These are phyloP conservation scores for Caenorhabditis doughertyi DNA, from an alignment of 2,888 invertebrate species.

Conservation along the genomic window DNA sequence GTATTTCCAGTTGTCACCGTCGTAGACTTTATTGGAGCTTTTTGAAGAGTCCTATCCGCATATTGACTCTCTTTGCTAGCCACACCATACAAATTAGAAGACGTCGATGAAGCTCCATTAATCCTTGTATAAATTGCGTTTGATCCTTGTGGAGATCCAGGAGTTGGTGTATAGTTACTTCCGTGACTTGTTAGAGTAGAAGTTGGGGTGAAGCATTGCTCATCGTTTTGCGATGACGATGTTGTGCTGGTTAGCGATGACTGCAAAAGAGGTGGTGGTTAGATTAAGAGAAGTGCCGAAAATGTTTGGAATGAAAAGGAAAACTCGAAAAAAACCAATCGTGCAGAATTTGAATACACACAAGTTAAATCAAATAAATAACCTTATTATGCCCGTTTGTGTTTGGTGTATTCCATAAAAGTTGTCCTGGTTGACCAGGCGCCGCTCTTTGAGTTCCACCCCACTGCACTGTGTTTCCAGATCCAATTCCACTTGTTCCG, in stretches of 20 bases:
- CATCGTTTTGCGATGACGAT: slow-evolving; percentile 73
- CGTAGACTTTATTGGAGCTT: slow-evolving; percentile 63
- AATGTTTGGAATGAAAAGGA: slow-evolving; percentile 3
- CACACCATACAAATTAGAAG: slow-evolving; percentile 66
- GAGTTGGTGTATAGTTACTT: slow-evolving; percentile 73
- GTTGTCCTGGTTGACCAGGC: slow-evolving; percentile 71
- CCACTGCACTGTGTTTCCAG: slow-evolving; percentile 55
- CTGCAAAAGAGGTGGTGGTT: slow-evolving; percentile 60
- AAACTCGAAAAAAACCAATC: slow-evolving; percentile 13
- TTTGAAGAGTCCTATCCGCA: slow-evolving; percentile 70
- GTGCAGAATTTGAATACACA: slow-evolving; percentile 10
- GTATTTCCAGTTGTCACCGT: slow-evolving; percentile 62
- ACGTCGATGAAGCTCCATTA: slow-evolving; percentile 55
- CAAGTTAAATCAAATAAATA: slow-evolving; percentile 42
- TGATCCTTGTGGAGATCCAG: slow-evolving; percentile 71
- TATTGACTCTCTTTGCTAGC: slow-evolving; percentile 61
- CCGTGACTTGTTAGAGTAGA: slow-evolving; percentile 77
- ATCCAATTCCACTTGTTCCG: slow-evolving; percentile 55
- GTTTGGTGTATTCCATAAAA: slow-evolving; percentile 65
- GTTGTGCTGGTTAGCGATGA: slow-evolving; percentile 68
- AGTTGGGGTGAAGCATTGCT: slow-evolving; percentile 76
- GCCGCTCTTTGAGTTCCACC: slow-evolving; percentile 65
- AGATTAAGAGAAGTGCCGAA: slow-evolving; percentile 43
- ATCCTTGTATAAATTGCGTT: slow-evolving; percentile 55
- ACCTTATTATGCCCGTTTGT: slow-evolving; percentile 67